A percentile compares a stretch with the other conserved stretches of the same genome.
These are phyloP conservation scores for Entomobrya proxima DNA, from an alignment of 2,888 invertebrate species.

Conservation along the genomic window DNA sequence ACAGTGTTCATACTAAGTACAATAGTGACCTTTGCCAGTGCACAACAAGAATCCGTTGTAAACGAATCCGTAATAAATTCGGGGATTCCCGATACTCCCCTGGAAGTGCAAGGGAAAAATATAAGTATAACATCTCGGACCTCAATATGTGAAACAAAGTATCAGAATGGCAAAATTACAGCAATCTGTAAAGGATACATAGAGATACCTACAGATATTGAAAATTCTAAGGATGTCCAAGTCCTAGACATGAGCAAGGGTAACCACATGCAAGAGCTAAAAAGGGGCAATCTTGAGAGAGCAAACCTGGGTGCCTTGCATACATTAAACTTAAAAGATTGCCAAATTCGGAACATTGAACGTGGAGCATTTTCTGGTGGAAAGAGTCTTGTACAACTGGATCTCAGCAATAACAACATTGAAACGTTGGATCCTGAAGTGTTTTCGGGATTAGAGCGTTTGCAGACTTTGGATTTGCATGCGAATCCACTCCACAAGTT, in stretches of 20 bases:
- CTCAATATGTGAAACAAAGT: background rate
- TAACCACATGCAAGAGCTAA: conserved; percentile 35
- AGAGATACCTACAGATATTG: conserved; percentile 34
- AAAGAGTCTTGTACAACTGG: background rate
- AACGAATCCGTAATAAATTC: no score
- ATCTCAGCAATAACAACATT: conserved; percentile 36
- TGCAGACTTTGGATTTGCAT: background rate
- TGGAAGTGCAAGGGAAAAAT: no score
- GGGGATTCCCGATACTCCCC: no score
- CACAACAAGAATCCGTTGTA: background rate
- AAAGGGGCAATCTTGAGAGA: background rate
- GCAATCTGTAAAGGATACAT: conserved; percentile 1
- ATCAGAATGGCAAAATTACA: background rate
- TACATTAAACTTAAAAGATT: conserved; percentile 27
- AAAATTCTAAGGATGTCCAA: background rate
- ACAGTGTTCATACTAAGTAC: background rate
- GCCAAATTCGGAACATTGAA: conserved; percentile 33
- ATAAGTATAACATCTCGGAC: no score
- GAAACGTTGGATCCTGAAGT: conserved; percentile 41
- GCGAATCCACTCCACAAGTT: conserved; percentile 35
- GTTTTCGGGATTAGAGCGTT: background rate
- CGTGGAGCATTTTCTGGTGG: conserved; percentile 23
- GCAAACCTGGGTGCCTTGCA: background rate
- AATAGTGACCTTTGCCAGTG: background rate
- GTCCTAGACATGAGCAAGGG: conserved; percentile 23